These are phyloP conservation scores for Epizoanthus fatuus DNA, from an alignment of 92 coral and sea anemone species.

Conservation along the genomic window DNA sequence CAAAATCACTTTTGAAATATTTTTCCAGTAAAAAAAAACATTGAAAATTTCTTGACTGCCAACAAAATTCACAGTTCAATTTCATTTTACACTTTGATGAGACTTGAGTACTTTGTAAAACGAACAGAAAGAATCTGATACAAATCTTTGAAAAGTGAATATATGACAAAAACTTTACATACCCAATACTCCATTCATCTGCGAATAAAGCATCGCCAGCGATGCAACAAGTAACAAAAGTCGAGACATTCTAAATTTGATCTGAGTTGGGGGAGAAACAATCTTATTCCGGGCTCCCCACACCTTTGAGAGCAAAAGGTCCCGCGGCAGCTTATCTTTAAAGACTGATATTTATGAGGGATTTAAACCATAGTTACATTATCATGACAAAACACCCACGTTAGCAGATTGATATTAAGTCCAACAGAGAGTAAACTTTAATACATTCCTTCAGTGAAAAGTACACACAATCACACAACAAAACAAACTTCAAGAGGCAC, in stretches of 20 bases:
- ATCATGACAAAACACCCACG: slow-evolving; percentile 38
- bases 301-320: not conserved
- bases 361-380: not conserved
- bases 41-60: no score
- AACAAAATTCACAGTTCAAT: no score
- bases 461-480: not conserved
- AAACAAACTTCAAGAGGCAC: slow-evolving; percentile 13
- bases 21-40: not conserved
- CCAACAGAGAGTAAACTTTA: not conserved
- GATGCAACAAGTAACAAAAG: not conserved
- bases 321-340: slow-evolving; percentile 2
- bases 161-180: not conserved
- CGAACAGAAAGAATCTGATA: not conserved
- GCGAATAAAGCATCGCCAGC: slow-evolving; percentile 7
- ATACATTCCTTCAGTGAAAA: slow-evolving; percentile 20
- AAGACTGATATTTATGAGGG: not conserved
- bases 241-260: not conserved
- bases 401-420: not conserved
- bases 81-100: no score
- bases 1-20: not conserved
- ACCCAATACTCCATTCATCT: slow-evolving; percentile 11
- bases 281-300: not conserved
- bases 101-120: not conserved
- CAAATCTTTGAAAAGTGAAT: not conserved
- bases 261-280: not conserved